Evolutionary conservation across 2,888 invertebrate species (phyloP).

Genomic region (Brenthis ino): DNA sequence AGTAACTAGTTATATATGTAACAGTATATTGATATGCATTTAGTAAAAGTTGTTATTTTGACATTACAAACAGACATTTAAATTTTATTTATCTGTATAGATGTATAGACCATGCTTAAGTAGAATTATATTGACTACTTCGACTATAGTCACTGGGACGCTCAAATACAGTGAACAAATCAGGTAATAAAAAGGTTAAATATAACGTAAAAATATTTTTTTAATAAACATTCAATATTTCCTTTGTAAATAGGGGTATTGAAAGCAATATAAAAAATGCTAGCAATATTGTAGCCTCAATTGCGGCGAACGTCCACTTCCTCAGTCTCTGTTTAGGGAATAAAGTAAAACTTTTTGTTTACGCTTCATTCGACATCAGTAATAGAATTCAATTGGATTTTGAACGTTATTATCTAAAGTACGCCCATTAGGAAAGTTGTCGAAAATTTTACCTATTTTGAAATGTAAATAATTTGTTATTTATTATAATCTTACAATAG

Average conservation of each 20-base stretch:
- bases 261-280: background rate
- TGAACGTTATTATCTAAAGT: conserved; percentile 3
- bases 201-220: no score
- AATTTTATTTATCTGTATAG: no score
- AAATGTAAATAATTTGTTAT: background rate
- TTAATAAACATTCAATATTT: background rate
- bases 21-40: no score
- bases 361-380: conserved; percentile 18
- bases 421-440: background rate
- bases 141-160: no score
- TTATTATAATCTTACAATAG: no score
- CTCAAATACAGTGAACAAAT: no score
- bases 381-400: conserved; percentile 21
- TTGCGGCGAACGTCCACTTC: conserved; percentile 2
- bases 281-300: conserved; percentile 10
- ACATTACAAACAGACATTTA: no score
- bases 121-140: no score
- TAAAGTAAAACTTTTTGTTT: conserved; percentile 16
- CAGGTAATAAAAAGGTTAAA: no score
- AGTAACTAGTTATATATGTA: no score
- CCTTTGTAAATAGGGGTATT: background rate
- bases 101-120: no score
- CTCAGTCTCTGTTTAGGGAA: conserved; percentile 9
- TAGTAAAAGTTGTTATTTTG: no score
- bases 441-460: background rate